Conservation (phyloP, 64 coral and sea anemone genomes). For the Porites australiensis region DNA sequence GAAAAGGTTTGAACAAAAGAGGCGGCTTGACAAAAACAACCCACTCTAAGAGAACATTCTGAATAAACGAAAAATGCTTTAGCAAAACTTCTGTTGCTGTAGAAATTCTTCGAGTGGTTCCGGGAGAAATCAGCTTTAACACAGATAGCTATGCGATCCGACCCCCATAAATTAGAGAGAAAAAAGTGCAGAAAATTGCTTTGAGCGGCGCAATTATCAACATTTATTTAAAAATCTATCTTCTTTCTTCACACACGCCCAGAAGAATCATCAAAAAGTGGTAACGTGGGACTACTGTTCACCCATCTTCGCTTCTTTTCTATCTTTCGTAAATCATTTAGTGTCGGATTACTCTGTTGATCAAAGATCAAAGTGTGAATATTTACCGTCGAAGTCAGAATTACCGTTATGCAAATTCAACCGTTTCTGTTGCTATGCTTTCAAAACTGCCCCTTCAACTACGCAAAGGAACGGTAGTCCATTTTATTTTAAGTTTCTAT, state of each 20-base stretch:
- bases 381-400: not conserved
- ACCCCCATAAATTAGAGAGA: not conserved
- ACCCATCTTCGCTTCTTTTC: not conserved
- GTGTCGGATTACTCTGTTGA: slow-evolving; percentile 5
- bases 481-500: not conserved
- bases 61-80: slow-evolving; percentile 57
- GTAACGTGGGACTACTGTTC: not conserved
- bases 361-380: not conserved
- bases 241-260: not conserved
- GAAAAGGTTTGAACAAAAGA: slow-evolving; percentile 66
- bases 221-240: not conserved
- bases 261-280: not conserved
- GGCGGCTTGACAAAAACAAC: slow-evolving; percentile 67
- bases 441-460: not conserved
- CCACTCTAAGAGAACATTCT: slow-evolving; percentile 17
- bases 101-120: not conserved
- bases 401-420: slow-evolving; percentile 33
- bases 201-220: not conserved
- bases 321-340: not conserved
- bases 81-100: slow-evolving; percentile 38
- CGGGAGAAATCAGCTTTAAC: not conserved
- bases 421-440: not conserved
- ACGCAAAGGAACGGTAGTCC: not conserved
- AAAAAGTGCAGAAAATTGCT: not conserved
- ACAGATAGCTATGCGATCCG: not conserved